Base-by-base conservation (phyloP, 2,888 invertebrate genomes). In the Drosophila hamatofila region DNA sequence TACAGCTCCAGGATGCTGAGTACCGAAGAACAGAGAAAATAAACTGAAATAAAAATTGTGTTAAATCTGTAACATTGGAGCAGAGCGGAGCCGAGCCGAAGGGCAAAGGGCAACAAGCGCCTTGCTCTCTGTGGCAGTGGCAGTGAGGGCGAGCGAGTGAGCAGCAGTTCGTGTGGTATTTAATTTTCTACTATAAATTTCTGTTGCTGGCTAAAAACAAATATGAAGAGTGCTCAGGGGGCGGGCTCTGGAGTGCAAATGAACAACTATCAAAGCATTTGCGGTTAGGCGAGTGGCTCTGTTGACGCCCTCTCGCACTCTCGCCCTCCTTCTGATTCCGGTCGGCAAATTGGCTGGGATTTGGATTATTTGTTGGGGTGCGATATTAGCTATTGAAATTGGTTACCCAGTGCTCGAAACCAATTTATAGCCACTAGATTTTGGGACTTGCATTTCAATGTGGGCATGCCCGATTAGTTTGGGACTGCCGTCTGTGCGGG, bases 111-210 rank as follows among this genome's bases (percentile, higher is more conserved):
- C 21, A 25, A 56, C 33, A 33, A 44, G 59, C 39, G 52, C 33
- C 35, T 14, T 35, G 23, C 18, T 27, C 54, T 16, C 44, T 16
- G 61, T n/a, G n/a, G n/a, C n/a, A n/a, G n/a, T n/a, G 39, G 23
- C 21, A 14, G 60, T 23, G 44, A 37, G 60, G 52, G 52, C 52
- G 52, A 35, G 52, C 51, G 9, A 35, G 52, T 35, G 9, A 41
- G 16, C 44, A 41, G 42, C 71, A 72, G 65, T 67, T 69, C 60
- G 76, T 65, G 63, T 68, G 81, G 67, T 78, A 75, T 87, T 88
- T 89, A 82, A 89, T 89, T 89, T 88, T 75, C 65, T 56, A 73
- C 83, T 80, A 78, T 80, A 86, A 80, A 86, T 80, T 88, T 72
- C 76, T 66, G n/a, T 48, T 52, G 44, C 72, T 71, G 61, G 21